phyloP scores from a whole-genome alignment of 2,113 vertebrate species.

The Ciconia boyciana region DNA sequence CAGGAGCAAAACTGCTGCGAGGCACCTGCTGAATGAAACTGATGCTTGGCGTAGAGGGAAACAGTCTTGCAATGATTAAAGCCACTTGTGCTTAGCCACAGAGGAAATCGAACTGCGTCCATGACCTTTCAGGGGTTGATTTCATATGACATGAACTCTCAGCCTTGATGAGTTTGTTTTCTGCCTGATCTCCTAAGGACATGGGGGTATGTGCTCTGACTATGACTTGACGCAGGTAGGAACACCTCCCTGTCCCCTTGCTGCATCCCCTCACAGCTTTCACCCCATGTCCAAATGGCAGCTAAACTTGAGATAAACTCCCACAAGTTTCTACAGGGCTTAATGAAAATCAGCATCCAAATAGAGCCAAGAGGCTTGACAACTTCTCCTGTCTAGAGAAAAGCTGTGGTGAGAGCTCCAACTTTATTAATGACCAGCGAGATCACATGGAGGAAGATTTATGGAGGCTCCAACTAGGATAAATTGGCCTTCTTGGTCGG shows the following conservation, averaged over 20 bases:
- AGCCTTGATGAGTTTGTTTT: not conserved
- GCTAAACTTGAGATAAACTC: not conserved
- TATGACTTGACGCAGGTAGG: not conserved
- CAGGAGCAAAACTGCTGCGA: not conserved
- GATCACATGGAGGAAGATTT: not conserved
- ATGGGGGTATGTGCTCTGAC: not conserved
- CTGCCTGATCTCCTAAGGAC: not conserved
- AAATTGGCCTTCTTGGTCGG: not conserved
- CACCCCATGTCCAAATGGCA: not conserved
- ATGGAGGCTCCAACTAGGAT: not conserved
- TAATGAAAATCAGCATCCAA: not conserved
- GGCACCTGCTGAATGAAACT: not conserved
- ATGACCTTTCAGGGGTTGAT: not conserved
- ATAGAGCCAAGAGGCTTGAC: not conserved
- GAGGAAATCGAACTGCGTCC: not conserved
- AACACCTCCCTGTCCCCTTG: not conserved
- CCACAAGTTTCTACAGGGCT: not conserved
- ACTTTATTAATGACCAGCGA: rapidly evolving
- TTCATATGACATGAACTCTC: not conserved
- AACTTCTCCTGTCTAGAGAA: not conserved
- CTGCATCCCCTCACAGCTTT: not conserved
- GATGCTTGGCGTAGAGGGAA: not conserved
- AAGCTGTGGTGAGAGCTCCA: not conserved
- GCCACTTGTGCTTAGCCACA: not conserved
- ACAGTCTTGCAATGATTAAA: not conserved